These are phyloP conservation scores for Drosophila villosipedis DNA, from an alignment of 2,888 invertebrate genomes.

Conservation along the genomic window DNA sequence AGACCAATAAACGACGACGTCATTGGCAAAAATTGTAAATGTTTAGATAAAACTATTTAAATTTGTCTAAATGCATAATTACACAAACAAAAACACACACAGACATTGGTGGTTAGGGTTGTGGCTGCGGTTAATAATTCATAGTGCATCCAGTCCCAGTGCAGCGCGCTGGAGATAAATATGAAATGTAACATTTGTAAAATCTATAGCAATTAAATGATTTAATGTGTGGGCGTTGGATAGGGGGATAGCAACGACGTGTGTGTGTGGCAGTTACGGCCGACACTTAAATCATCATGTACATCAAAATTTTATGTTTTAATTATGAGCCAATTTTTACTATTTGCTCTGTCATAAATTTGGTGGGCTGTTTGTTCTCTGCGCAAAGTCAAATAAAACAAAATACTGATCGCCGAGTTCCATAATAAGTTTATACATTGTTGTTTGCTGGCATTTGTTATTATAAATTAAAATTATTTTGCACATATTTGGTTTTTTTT, in stretches of 20 bases:
- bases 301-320: slow-evolving; percentile 69
- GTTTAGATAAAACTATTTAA: slow-evolving; percentile 73
- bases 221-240: slow-evolving; percentile 24
- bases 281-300: slow-evolving; percentile 69
- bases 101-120: slow-evolving; percentile 10
- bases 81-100: slow-evolving; percentile 9
- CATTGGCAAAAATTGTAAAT: slow-evolving; percentile 75
- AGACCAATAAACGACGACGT: slow-evolving; percentile 67
- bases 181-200: slow-evolving; percentile 27
- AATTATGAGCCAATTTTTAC: slow-evolving; percentile 70
- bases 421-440: background rate
- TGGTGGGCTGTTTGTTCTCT: slow-evolving; percentile 20
- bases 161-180: slow-evolving; percentile 39
- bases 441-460: slow-evolving; percentile 16
- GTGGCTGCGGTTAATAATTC: slow-evolving; percentile 43
- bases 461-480: slow-evolving; percentile 26
- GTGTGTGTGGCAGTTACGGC: slow-evolving; percentile 45
- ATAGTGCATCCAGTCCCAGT: slow-evolving; percentile 38
- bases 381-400: slow-evolving; percentile 12
- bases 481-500: background rate
- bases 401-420: background rate
- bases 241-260: slow-evolving; percentile 12
- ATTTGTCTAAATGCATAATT: slow-evolving; percentile 49
- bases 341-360: slow-evolving; percentile 55
- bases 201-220: slow-evolving; percentile 12